Evolutionary conservation across 2,888 invertebrate species (phyloP).

Genomic region (Candidula unifasciata): DNA sequence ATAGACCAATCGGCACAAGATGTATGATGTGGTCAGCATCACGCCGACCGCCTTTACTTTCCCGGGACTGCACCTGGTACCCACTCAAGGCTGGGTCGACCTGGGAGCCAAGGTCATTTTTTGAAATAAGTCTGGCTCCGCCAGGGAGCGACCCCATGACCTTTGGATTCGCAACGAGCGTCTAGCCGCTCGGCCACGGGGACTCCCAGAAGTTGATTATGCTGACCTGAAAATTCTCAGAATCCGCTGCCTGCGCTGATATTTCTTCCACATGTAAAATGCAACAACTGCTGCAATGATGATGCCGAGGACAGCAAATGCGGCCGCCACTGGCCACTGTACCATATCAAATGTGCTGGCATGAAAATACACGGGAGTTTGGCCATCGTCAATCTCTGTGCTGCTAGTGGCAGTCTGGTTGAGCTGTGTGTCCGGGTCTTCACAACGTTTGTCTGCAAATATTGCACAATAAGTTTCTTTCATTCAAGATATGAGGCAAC

Average conservation of each 20-base stretch:
- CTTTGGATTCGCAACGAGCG: no score
- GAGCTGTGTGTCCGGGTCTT: neutral
- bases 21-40: no score
- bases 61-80: no score
- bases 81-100: no score
- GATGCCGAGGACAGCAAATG: conserved; percentile 24
- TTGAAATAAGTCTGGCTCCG: no score
- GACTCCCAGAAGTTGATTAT: neutral
- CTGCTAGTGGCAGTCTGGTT: neutral
- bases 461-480: no score
- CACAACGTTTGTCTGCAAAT: conserved; percentile 14
- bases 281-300: conserved; percentile 40
- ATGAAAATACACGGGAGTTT: conserved; percentile 4
- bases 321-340: conserved; percentile 30
- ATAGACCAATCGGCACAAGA: no score
- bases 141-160: no score
- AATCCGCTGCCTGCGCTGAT: conserved; percentile 41
- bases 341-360: conserved; percentile 18
- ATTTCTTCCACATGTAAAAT: conserved; percentile 48
- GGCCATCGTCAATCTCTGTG: neutral
- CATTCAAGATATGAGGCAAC: no score
- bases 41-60: no score
- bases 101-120: no score
- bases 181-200: neutral
- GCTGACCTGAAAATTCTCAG: conserved; percentile 43